Percentiles rank a stretch among this genome's conserved stretches.
These are phyloP conservation scores for Sminthurinus signatus DNA, from an alignment of 1,140 invertebrate genomes.

Conservation along the genomic window DNA sequence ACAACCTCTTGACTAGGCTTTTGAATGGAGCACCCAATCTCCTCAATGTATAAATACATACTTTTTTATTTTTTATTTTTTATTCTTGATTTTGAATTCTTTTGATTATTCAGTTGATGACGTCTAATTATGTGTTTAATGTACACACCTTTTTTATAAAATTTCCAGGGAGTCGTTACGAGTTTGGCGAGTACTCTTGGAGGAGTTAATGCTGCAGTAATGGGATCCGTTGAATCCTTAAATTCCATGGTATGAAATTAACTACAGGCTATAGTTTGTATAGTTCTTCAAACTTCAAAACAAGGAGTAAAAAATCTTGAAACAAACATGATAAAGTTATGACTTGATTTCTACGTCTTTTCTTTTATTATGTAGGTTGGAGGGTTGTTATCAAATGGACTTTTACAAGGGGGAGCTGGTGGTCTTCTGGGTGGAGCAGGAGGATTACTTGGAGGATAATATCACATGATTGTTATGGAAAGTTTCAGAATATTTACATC, in stretches of 20 bases:
- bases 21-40: neutral
- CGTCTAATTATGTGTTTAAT: too few species aligned
- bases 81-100: neutral
- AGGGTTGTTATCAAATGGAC: too few species aligned
- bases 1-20: neutral
- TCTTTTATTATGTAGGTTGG: too few species aligned
- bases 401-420: too few species aligned
- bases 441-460: neutral
- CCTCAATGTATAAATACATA: neutral
- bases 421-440: neutral
- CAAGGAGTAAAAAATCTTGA: too few species aligned
- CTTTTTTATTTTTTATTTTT: neutral
- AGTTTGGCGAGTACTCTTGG: neutral
- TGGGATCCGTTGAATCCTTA: neutral
- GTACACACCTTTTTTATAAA: too few species aligned
- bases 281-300: too few species aligned
- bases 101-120: neutral
- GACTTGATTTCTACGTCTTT: too few species aligned
- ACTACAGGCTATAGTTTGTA: slow-evolving; percentile 8
- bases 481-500: too few species aligned
- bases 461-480: too few species aligned
- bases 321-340: too few species aligned
- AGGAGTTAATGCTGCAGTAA: neutral
- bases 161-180: neutral
- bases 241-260: slow-evolving; percentile 5